phyloP scores from a whole-genome alignment of 2,888 invertebrate genomes.

The Axea sp. region DNA sequence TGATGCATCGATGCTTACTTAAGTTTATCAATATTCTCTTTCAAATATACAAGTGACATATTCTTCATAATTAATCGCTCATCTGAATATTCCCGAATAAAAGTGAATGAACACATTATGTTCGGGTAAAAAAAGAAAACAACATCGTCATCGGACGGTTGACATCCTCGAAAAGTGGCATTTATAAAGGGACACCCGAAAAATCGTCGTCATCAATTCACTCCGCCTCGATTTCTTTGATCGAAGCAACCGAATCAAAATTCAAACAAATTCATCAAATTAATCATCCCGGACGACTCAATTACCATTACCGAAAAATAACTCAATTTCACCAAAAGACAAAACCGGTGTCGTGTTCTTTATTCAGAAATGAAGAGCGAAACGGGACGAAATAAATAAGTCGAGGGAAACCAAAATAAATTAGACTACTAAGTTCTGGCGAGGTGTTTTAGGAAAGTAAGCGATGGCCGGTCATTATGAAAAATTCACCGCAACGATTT shows the following conservation, averaged over 20 bases:
- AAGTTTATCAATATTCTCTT: too few relatives aligned
- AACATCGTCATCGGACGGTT: conserved; percentile 32
- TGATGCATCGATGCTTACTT: too few relatives aligned
- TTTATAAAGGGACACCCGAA: conserved; percentile 44
- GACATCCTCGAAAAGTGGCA: conserved; percentile 40
- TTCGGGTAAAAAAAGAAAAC: neutral
- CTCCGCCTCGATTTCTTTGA: conserved; percentile 41
- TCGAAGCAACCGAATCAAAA: conserved; percentile 37
- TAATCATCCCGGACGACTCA: conserved; percentile 44
- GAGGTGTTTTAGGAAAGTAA: neutral
- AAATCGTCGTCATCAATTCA: conserved; percentile 51
- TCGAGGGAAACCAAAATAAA: too few relatives aligned
- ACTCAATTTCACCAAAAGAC: conserved; percentile 17
- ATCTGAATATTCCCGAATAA: conserved; percentile 34
- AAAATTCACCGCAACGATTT: conserved; percentile 27
- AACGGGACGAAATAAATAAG: neutral
- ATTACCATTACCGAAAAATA: conserved; percentile 37
- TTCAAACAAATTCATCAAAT: conserved; percentile 49
- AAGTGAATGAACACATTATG: conserved; percentile 44
- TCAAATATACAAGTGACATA: conserved; percentile 20
- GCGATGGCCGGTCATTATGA: conserved; percentile 19
- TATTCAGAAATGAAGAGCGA: neutral
- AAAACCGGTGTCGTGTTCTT: neutral
- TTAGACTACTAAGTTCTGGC: too few relatives aligned
- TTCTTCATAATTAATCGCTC: conserved; percentile 20